Evolutionary conservation across 2,113 vertebrate genomes (phyloP), one percentile per base, ranked within the genome.

Genomic region (Odontesthes bonariensis): DNA sequence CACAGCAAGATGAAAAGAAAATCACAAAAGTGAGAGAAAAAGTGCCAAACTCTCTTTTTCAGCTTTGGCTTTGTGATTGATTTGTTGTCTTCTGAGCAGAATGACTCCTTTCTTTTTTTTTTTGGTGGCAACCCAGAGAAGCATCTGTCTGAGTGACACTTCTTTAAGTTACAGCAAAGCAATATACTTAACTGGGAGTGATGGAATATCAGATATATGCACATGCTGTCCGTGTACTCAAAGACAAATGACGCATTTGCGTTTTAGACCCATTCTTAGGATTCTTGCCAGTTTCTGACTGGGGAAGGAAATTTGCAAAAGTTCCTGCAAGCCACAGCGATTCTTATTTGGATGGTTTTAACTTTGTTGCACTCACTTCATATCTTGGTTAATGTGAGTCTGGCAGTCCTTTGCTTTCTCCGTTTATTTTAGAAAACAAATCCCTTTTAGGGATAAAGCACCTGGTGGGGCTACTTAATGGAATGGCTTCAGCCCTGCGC

Each of bases 401-500:
- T 89, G 90, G 87, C 86, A 86, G 82, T 79, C 52, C 59, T 81
- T 89, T 73, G 59, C 80, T 63, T 77, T 82, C 76, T 81, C 68
- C 73, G 81, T 92, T 92, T 93, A 92, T 93, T 92, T 92, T 84
- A 81, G 82, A 87, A 91, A 92, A 91, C 83, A 91, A 94, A 92
- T 94, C 91, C 90, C 90, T 92, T 92, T 93, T 89, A 92, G 86
- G 91, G 90, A 91, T 91, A 80, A 96, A 96, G 95, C 95, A 96
- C 96, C 96, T 95, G 95, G 83, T 92, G 94, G 91, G 93, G 79
- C 92, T 95, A 94, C 95, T 96, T 93, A 94, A 96, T 95, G 96
- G 96, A 96, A 96, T 94, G 95, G 94, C 95, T 97, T 96, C 94
- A 96, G 96, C 95, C 94, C 94, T 95, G 93, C 92, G 94, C 96